A percentile compares a stretch with the other conserved stretches of the same genome.
These are phyloP conservation scores for Cuculus canorus DNA, from an alignment of 2,797 vertebrate species.

Conservation along the genomic window DNA sequence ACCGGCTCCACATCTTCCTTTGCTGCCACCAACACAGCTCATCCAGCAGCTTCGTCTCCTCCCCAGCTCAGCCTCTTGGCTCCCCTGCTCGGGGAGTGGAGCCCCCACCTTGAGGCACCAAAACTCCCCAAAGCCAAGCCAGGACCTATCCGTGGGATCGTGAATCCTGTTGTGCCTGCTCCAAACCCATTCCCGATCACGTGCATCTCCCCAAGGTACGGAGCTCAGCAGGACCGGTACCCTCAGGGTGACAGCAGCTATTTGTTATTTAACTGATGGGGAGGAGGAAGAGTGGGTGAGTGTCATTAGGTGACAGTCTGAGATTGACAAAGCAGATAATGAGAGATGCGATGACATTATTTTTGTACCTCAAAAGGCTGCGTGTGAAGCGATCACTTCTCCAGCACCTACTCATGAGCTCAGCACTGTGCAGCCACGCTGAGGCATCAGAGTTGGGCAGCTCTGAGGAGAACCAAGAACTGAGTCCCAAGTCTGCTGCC, in stretches of 20 bases:
- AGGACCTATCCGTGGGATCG: neutral
- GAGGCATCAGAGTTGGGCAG: neutral
- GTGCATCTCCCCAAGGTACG: fast-evolving
- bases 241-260: neutral
- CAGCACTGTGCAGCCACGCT: neutral
- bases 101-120: neutral
- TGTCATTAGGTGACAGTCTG: conserved; percentile 57
- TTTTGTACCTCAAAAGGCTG: conserved; percentile 24
- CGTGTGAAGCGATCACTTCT: neutral
- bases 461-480: fast-evolving
- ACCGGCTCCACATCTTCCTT: neutral
- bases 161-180: fast-evolving
- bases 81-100: neutral
- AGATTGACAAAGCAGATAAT: conserved; percentile 74
- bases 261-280: neutral
- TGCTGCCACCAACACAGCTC: neutral
- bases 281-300: conserved; percentile 49
- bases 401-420: neutral
- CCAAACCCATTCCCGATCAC: neutral
- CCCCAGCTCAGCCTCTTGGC: neutral
- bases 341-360: conserved; percentile 40
- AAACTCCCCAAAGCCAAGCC: neutral
- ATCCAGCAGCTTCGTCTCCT: fast-evolving
- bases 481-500: fast-evolving
- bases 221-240: neutral